These are phyloP conservation scores for Craniophora ligustri DNA, from an alignment of 2,888 invertebrate species.

Conservation along the genomic window DNA sequence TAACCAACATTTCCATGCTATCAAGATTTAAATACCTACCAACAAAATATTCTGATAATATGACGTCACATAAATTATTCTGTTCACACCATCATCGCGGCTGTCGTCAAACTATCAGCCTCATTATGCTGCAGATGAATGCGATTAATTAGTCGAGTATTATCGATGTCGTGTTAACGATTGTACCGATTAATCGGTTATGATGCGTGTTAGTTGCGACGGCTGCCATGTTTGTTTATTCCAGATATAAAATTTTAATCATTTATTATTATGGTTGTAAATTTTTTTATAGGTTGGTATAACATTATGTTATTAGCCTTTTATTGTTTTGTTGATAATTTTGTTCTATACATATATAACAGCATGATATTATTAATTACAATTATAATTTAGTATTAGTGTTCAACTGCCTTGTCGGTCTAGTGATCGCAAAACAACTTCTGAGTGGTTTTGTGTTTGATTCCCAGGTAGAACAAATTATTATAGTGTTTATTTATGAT, in stretches of 20 bases:
- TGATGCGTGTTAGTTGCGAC: conserved; percentile 7
- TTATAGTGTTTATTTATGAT: too few species aligned
- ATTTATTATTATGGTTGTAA: background rate
- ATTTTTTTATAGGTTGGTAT: background rate
- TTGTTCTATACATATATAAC: too few species aligned
- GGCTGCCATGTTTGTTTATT: conserved; percentile 4
- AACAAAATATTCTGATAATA: conserved; percentile 4
- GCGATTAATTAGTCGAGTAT: conserved; percentile 46
- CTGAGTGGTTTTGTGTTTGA: too few species aligned
- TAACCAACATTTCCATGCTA: background rate
- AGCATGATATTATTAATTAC: too few species aligned
- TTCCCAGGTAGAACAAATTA: too few species aligned
- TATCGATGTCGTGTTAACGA: conserved; percentile 45
- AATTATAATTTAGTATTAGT: too few species aligned
- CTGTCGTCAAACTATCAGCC: conserved; percentile 39
- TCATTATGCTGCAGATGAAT: conserved; percentile 51
- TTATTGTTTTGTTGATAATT: too few species aligned
- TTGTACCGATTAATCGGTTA: conserved; percentile 41
- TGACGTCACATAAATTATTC: conserved; percentile 51
- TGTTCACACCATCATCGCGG: conserved; percentile 35
- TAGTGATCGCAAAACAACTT: too few species aligned
- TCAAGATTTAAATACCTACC: conserved; percentile 15
- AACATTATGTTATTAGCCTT: too few species aligned
- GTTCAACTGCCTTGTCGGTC: too few species aligned
- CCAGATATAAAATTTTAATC: conserved; percentile 1